Base-by-base conservation (phyloP, 2,113 vertebrate species). In the Semicossyphus pulcher region DNA sequence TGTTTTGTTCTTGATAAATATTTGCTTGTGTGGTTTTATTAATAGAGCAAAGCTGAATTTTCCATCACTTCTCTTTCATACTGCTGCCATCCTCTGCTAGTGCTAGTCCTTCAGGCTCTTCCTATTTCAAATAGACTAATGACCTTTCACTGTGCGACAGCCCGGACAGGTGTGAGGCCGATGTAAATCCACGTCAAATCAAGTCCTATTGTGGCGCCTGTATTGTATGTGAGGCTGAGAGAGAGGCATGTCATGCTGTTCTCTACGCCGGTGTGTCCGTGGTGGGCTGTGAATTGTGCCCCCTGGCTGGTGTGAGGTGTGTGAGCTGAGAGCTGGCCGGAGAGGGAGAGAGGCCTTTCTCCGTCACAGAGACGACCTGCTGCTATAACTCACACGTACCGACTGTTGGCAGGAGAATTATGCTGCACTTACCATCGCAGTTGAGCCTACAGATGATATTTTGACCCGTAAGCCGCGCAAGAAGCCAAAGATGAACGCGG, bases 101-200 rank as follows among this genome's bases (percentile, higher is more conserved):
- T 15, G 49, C 48, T 64, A 31, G 45, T 74, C 81, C 75, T 81
- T 61, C 20, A 5, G 57, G 86, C 66, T 86, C 61, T 63, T 86
- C 62, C 44, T 83, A 69, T 88, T 91, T 90, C 72, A 84, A 54
- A 81, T 79, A 79, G 84, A 87, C 82, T 81, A 81, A 89, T 86
- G 86, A 89, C 81, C 88, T 91, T 89, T 89, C 78, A 80, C 59
- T 47, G 62, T 9, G 45, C 9, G 77, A 86, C 87, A 87, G 79
- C 76, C 61, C 15, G 11, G 76, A 87, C 85, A 80, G 80, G 80
- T 84, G 84, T 73, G 87, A 84, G 76, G 75, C 77, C 29, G 45
- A 85, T 80, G 80, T 86, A 86, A 81, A 82, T 85, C 75, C 79
- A 71, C 74, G 18, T 80, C 83, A 91, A 80, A 89, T 90, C 78